Percentiles rank a stretch among this genome's conserved stretches.
Evolutionary conservation across 2,113 vertebrate genomes (phyloP).

Genomic region (Xenotilapia leptura): DNA sequence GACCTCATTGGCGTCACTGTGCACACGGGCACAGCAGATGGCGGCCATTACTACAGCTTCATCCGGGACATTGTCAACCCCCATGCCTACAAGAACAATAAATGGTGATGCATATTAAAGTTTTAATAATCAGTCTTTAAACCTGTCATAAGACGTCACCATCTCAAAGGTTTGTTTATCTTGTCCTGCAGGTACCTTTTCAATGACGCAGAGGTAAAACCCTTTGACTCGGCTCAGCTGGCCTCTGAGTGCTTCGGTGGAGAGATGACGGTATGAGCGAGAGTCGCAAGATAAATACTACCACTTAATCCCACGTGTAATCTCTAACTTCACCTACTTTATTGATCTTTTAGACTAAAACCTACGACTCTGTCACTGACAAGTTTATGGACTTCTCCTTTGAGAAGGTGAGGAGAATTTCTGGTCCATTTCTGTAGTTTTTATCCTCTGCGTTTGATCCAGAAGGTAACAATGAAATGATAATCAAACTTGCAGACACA

Average conservation of each 20-base stretch:
- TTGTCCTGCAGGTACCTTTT: slow-evolving; percentile 87
- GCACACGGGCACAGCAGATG: slow-evolving; percentile 96
- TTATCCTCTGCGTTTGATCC: background rate
- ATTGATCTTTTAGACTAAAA: slow-evolving; percentile 84
- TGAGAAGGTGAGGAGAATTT: slow-evolving; percentile 82
- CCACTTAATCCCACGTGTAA: rapidly evolving
- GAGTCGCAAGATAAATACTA: background rate
- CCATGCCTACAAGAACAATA: slow-evolving; percentile 97
- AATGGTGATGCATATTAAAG: slow-evolving; percentile 77
- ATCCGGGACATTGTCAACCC: slow-evolving; percentile 96
- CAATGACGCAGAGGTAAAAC: slow-evolving; percentile 97
- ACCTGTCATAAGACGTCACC: background rate
- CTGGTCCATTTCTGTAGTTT: background rate
- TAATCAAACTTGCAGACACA: slow-evolving; percentile 78
- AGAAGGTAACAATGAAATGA: background rate
- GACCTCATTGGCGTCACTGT: slow-evolving; percentile 98
- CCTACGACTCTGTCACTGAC: slow-evolving; percentile 98
- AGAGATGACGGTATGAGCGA: slow-evolving; percentile 87
- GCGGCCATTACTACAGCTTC: slow-evolving; percentile 98
- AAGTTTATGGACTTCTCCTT: slow-evolving; percentile 99
- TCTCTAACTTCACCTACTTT: background rate
- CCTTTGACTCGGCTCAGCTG: slow-evolving; percentile 96
- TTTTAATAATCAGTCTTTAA: background rate
- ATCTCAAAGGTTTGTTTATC: background rate
- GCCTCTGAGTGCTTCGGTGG: slow-evolving; percentile 98